Evolutionary conservation across 2,797 vertebrate species (phyloP).

Genomic region (Pseudomugil gertrudae): DNA sequence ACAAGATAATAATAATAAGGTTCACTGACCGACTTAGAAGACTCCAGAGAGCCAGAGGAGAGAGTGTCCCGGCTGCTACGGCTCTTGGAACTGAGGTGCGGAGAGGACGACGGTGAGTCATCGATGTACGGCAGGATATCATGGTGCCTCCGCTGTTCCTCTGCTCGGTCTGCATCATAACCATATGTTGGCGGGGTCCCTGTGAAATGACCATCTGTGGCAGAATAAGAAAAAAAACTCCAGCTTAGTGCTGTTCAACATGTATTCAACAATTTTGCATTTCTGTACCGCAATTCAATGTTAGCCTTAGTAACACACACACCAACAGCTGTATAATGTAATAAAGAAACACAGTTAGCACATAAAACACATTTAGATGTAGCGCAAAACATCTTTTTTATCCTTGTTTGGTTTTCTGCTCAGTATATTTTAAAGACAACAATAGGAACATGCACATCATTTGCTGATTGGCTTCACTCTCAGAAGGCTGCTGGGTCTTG

Average conservation of each 20-base stretch:
- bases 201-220: conserved; percentile 86
- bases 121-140: conserved; percentile 96
- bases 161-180: conserved; percentile 88
- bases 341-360: not conserved
- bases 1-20: not conserved
- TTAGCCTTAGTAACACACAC: not conserved
- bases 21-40: conserved; percentile 91
- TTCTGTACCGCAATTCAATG: not conserved
- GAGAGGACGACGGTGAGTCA: conserved; percentile 95
- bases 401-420: not conserved
- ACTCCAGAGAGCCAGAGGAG: conserved; percentile 89
- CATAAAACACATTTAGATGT: not conserved
- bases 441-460: not conserved
- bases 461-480: conserved; percentile 29
- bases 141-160: conserved; percentile 91
- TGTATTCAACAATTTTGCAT: not conserved
- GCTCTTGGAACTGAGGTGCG: conserved; percentile 93
- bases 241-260: not conserved
- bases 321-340: not conserved
- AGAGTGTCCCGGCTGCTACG: conserved; percentile 90
- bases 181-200: conserved; percentile 88
- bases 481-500: conserved; percentile 24
- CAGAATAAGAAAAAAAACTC: not conserved
- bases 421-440: conserved; percentile 2
- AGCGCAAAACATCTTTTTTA: not conserved